phyloP scores from a whole-genome alignment of 2,113 vertebrate species.

The Pelmatolapia mariae region DNA sequence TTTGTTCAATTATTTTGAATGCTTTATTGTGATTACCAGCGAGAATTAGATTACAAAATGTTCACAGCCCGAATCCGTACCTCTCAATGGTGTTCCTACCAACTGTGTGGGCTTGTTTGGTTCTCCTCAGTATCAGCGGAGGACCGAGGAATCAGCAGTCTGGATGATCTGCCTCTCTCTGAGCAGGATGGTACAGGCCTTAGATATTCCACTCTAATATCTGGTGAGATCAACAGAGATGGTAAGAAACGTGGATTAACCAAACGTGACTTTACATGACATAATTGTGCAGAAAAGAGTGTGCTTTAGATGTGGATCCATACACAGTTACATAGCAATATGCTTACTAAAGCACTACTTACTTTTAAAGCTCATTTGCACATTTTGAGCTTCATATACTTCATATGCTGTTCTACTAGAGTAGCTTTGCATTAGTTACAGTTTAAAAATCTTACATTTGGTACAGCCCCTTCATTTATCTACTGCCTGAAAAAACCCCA shows the following conservation, averaged over 20 bases:
- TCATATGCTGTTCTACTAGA: not conserved
- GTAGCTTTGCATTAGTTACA: not conserved
- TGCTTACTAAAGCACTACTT: not conserved
- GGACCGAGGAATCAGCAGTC: conserved; percentile 21
- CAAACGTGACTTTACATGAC: not conserved
- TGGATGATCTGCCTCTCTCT: conserved; percentile 57
- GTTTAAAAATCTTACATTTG: not conserved
- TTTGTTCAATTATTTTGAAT: not conserved
- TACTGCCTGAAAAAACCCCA: fast-evolving
- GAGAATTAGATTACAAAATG: not conserved
- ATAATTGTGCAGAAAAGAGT: not conserved
- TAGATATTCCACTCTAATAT: conserved; percentile 53
- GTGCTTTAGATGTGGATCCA: not conserved
- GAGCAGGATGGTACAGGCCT: conserved; percentile 55
- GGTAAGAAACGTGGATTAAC: conserved; percentile 16
- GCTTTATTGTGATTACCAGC: not conserved
- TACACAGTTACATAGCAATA: not conserved
- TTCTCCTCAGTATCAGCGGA: conserved; percentile 46
- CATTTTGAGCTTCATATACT: not conserved
- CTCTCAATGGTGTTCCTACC: not conserved
- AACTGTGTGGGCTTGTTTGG: not conserved
- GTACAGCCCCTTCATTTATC: not conserved
- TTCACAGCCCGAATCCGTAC: not conserved
- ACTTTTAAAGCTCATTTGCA: not conserved
- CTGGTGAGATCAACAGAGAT: conserved; percentile 59